These are phyloP conservation scores for Centropus bengalensis DNA, from an alignment of 2,113 vertebrate genomes.

Conservation along the genomic window DNA sequence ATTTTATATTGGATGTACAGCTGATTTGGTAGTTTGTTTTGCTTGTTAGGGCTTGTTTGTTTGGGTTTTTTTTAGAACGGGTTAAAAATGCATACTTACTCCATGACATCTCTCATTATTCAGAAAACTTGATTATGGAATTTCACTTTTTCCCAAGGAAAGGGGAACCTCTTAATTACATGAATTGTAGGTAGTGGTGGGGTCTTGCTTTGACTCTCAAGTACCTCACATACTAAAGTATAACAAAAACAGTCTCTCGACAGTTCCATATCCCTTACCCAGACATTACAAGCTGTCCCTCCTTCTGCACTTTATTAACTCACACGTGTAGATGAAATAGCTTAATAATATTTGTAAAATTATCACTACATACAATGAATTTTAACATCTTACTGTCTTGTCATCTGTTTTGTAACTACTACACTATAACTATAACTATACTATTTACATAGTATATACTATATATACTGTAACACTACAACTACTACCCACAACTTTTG, in stretches of 20 bases:
- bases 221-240: neutral
- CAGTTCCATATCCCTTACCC: neutral
- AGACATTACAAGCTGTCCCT: neutral
- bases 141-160: neutral
- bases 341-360: neutral
- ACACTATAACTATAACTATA: neutral
- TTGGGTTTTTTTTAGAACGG: neutral
- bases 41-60: accelerated
- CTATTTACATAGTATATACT: too few species aligned
- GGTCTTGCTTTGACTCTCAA: neutral
- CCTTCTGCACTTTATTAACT: neutral
- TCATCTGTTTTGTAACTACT: neutral
- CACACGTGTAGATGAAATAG: neutral
- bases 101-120: neutral
- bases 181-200: neutral
- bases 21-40: neutral
- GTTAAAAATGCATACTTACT: neutral
- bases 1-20: neutral
- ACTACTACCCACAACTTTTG: neutral
- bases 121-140: neutral
- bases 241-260: neutral
- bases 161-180: neutral
- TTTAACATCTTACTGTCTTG: neutral
- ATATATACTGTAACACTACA: too few species aligned
- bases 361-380: neutral